phyloP scores from a whole-genome alignment of 92 coral and sea anemone genomes.

The Parazoanthus atlanticus region DNA sequence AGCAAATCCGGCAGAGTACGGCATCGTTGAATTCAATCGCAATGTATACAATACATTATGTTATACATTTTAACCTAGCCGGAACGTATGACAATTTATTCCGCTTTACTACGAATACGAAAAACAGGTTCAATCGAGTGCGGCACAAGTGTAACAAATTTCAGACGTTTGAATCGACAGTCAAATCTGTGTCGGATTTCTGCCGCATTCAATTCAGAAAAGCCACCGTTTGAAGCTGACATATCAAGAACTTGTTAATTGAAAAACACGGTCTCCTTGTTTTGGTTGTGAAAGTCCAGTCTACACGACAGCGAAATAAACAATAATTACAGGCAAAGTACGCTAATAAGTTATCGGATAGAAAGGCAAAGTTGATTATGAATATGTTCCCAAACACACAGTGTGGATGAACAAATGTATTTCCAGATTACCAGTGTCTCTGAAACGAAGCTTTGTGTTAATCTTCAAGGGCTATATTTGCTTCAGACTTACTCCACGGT shows the following conservation, averaged over 20 bases:
- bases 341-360: not conserved
- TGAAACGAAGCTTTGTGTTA: not conserved
- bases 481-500: not conserved
- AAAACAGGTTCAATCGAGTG: no score
- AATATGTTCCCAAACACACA: not conserved
- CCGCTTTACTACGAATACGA: no score
- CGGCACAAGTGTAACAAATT: no score
- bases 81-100: no score
- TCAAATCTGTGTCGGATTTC: no score
- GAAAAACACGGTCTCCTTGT: not conserved
- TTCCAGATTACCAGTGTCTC: not conserved
- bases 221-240: not conserved
- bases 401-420: not conserved
- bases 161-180: no score
- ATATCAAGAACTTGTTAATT: no score
- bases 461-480: not conserved
- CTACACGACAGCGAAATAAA: not conserved
- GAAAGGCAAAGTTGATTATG: not conserved
- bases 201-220: no score
- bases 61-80: no score
- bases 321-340: not conserved
- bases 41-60: no score
- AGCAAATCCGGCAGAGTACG: no score
- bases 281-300: not conserved
- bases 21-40: no score